A percentile compares a stretch with the other conserved stretches of the same genome.
Evolutionary conservation across 2,113 vertebrate species (phyloP).

Genomic region (Lutjanus erythropterus): DNA sequence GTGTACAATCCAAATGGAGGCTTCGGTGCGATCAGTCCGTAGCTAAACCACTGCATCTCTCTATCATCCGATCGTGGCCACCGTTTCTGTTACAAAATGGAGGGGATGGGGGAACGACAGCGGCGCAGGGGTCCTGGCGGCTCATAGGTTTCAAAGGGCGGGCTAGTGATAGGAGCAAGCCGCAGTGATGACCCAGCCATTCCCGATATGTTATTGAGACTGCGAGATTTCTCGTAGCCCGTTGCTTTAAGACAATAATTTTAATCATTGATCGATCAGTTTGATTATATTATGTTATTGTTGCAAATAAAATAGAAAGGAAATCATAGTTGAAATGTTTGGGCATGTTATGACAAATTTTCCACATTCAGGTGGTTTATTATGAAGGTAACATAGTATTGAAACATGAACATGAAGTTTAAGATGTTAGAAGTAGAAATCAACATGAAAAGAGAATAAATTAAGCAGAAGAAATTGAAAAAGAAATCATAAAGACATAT

Average conservation of each 20-base stretch:
- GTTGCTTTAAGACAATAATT: conserved; percentile 71
- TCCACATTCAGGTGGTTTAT: conserved; percentile 33
- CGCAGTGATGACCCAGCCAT: conserved; percentile 90
- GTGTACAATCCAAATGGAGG: conserved; percentile 44
- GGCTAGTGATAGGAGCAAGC: conserved; percentile 89
- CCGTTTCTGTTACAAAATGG: conserved; percentile 89
- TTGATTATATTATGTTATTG: not conserved
- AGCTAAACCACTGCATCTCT: conserved; percentile 35
- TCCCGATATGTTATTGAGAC: conserved; percentile 93
- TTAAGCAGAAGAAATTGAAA: conserved; percentile 43
- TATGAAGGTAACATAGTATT: conserved; percentile 34
- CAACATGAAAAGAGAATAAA: conserved; percentile 46
- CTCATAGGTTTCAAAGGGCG: conserved; percentile 86
- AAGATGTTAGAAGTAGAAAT: conserved; percentile 38
- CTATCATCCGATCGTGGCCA: conserved; percentile 51
- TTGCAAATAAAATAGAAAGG: conserved; percentile 18
- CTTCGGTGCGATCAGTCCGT: conserved; percentile 22
- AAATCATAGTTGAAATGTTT: conserved; percentile 48
- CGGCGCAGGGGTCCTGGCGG: conserved; percentile 88
- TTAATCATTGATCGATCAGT: not conserved
- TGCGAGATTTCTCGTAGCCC: conserved; percentile 93
- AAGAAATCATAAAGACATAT: conserved; percentile 73
- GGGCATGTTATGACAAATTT: conserved; percentile 24
- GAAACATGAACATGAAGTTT: conserved; percentile 46
- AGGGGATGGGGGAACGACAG: conserved; percentile 91